Conservation (phyloP, 2,113 vertebrate genomes). For the Tragelaphus buxtoni region DNA sequence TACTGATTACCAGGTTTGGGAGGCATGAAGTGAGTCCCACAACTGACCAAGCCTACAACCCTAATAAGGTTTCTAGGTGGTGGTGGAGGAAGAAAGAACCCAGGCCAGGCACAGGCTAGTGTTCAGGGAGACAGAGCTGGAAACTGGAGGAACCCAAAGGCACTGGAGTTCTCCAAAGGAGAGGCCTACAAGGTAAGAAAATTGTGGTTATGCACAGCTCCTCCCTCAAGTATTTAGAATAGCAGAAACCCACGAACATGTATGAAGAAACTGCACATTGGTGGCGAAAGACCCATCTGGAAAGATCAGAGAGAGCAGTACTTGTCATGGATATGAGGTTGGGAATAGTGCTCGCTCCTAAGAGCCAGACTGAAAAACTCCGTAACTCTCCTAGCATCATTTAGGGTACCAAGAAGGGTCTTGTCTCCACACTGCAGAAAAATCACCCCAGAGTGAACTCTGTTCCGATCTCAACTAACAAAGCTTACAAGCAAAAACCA, state of each 20-base stretch:
- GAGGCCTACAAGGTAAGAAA: neutral
- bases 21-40: fast-evolving
- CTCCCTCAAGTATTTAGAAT: fast-evolving
- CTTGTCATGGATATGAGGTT: fast-evolving
- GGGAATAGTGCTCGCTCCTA: fast-evolving
- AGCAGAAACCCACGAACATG: fast-evolving
- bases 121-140: neutral
- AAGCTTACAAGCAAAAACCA: neutral
- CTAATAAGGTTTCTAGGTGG: fast-evolving
- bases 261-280: neutral
- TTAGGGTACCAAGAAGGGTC: neutral
- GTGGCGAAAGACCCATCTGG: neutral
- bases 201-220: fast-evolving
- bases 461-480: neutral
- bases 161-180: neutral
- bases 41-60: fast-evolving
- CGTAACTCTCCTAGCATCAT: fast-evolving
- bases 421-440: neutral
- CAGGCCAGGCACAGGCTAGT: neutral
- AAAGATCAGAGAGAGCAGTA: neutral
- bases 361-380: neutral
- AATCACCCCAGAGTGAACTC: neutral
- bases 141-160: neutral
- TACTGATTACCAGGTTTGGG: no score
- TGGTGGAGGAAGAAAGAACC: no score